phyloP scores from a whole-genome alignment of 2,113 vertebrate species.

The Leptobrachium ailaonicum region DNA sequence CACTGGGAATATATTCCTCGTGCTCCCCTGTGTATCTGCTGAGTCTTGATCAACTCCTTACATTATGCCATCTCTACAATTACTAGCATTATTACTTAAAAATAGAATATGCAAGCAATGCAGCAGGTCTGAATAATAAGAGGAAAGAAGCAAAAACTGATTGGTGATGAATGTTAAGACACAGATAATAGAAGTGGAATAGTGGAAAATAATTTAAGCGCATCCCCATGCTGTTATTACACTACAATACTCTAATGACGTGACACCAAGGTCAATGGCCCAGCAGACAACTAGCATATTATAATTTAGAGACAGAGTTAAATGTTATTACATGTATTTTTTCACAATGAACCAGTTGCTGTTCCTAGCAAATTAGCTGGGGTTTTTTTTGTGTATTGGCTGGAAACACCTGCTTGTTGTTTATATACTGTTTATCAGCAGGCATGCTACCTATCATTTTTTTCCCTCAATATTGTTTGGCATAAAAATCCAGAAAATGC shows the following conservation, averaged over 20 bases:
- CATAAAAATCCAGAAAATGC: too few species aligned
- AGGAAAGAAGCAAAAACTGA: not conserved
- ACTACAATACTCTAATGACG: not conserved
- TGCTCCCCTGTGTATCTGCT: too few species aligned
- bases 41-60: too few species aligned
- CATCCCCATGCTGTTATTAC: conserved; percentile 7
- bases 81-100: too few species aligned
- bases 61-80: too few species aligned
- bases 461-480: not conserved
- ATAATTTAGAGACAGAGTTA: conserved; percentile 7
- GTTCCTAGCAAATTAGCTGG: conserved; percentile 39
- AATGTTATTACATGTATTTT: conserved; percentile 37
- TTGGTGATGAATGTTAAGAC: not conserved
- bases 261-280: conserved; percentile 13
- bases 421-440: conserved; percentile 11
- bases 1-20: too few species aligned
- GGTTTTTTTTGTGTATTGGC: conserved; percentile 22
- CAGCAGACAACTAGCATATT: conserved; percentile 8
- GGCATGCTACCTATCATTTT: conserved; percentile 16
- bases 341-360: conserved; percentile 29
- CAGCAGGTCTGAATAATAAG: not conserved
- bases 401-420: conserved; percentile 36
- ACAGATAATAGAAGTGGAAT: too few species aligned
- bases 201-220: conserved; percentile 18
- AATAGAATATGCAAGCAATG: too few species aligned